Evolutionary conservation across 2,797 vertebrate genomes (phyloP).

Genomic region (Enteromius fasciolatus): DNA sequence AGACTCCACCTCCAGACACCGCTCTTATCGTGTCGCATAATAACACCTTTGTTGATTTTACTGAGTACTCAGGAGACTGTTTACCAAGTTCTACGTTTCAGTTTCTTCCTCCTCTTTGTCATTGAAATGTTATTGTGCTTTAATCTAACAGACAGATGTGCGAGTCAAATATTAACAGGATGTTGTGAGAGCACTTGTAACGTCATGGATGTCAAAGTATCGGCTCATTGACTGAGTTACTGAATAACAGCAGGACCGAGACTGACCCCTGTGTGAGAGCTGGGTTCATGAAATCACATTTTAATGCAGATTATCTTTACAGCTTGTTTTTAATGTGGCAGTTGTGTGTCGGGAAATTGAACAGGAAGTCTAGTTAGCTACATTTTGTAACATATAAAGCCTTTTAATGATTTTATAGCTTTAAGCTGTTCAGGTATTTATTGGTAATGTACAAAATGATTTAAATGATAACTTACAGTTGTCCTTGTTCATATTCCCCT

Average conservation of each 20-base stretch:
- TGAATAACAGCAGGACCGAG: neutral
- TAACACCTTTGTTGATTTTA: neutral
- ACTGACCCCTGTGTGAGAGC: neutral
- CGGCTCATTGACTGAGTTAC: conserved; percentile 6
- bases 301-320: neutral
- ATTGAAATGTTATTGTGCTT: conserved; percentile 19
- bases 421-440: neutral
- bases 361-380: neutral
- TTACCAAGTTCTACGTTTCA: neutral
- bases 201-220: neutral
- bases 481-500: neutral
- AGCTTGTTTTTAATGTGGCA: neutral
- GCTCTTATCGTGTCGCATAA: neutral
- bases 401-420: neutral
- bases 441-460: neutral
- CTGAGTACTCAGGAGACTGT: neutral
- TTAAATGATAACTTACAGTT: neutral
- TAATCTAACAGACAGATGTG: neutral
- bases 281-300: neutral
- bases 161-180: conserved; percentile 67
- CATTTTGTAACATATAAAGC: no score
- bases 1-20: neutral
- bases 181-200: conserved; percentile 3
- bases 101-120: neutral
- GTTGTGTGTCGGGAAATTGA: neutral